A percentile compares a stretch with the other conserved stretches of the same genome.
Evolutionary conservation across 2,113 vertebrate species (phyloP).

Genomic region (Myrmecophaga tridactyla): DNA sequence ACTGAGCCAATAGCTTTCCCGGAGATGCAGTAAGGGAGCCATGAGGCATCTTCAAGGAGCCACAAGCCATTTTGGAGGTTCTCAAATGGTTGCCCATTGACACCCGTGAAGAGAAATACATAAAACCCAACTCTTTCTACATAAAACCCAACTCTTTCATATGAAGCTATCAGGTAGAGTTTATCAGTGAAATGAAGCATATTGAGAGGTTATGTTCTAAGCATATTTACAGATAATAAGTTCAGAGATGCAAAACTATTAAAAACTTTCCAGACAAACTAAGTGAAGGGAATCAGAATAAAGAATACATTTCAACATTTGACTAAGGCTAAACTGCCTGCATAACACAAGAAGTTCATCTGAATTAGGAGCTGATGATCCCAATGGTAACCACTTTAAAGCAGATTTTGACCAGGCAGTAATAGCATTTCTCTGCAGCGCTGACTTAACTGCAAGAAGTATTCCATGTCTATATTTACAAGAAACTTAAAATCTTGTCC

Average conservation of each 20-base stretch:
- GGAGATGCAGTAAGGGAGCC: no score
- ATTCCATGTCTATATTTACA: not conserved
- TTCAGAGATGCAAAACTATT: not conserved
- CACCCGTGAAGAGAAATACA: not conserved
- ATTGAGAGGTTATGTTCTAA: not conserved
- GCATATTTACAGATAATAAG: not conserved
- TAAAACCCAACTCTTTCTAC: no score
- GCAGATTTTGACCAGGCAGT: not conserved
- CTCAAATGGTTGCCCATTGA: not conserved
- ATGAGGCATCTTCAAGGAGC: no score
- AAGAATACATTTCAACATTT: not conserved
- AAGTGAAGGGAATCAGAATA: not conserved
- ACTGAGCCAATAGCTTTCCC: not conserved
- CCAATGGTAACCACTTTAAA: not conserved
- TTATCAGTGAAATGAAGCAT: not conserved
- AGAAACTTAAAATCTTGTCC: not conserved
- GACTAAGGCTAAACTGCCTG: not conserved
- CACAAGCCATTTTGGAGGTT: not conserved
- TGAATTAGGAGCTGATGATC: not conserved
- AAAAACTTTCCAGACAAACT: constrained; percentile 1
- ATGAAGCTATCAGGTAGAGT: not conserved
- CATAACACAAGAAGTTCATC: not conserved
- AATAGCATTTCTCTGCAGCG: not conserved
- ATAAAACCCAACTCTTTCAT: not conserved
- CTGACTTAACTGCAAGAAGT: not conserved